Evolutionary conservation across 2,113 vertebrate genomes (phyloP).

Genomic region (Cheilinus undulatus): DNA sequence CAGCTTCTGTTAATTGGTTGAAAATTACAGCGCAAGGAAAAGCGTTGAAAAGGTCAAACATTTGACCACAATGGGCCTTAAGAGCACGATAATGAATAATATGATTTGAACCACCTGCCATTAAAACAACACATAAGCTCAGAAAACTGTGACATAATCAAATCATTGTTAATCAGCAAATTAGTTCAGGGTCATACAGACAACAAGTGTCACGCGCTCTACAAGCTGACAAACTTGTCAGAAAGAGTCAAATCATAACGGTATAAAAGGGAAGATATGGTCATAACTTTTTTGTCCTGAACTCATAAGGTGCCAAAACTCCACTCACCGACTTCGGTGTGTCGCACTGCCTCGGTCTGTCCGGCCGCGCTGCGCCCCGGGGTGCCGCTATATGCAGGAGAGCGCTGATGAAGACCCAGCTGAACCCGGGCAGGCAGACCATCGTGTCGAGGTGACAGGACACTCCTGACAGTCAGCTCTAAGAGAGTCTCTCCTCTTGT

Average conservation of each 20-base stretch:
- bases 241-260: not conserved
- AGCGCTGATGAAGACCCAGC: constrained; percentile 82
- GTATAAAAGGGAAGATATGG: not conserved
- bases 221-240: not conserved
- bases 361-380: constrained; percentile 72
- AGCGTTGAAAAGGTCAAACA: too few species aligned
- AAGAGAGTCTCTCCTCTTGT: constrained; percentile 5
- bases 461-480: constrained; percentile 40
- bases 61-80: too few species aligned
- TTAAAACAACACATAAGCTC: too few species aligned
- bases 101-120: too few species aligned
- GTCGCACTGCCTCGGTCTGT: constrained; percentile 83
- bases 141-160: too few species aligned
- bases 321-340: constrained; percentile 84
- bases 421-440: constrained; percentile 75
- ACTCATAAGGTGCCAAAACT: not conserved
- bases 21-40: too few species aligned
- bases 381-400: constrained; percentile 80
- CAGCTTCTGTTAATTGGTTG: too few species aligned
- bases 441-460: constrained; percentile 72
- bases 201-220: not conserved
- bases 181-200: not conserved
- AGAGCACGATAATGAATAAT: not conserved
- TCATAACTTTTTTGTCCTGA: not conserved
- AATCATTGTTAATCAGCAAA: too few species aligned